A percentile compares a stretch with the other conserved stretches of the same genome.
phyloP scores from a whole-genome alignment of 2,888 invertebrate species.

The Coecobrya sp. region DNA sequence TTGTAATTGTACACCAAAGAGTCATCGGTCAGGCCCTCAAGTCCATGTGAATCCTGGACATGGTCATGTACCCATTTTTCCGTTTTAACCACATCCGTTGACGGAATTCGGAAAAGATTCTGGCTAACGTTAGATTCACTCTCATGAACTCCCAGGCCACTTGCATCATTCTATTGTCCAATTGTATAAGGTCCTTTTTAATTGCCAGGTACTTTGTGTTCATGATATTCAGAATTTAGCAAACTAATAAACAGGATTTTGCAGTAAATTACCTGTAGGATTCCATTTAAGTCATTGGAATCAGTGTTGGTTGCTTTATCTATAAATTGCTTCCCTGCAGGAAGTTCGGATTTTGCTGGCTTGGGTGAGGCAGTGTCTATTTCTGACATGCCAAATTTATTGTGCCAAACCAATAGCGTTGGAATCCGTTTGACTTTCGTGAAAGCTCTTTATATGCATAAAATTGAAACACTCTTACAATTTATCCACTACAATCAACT shows the following conservation, averaged over 20 bases:
- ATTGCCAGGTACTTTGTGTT: too few relatives aligned
- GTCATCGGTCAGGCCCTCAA: conserved; percentile 39
- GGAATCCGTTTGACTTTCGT: conserved; percentile 53
- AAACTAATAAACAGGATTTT: background rate
- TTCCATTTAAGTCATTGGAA: background rate
- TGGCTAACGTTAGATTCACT: background rate
- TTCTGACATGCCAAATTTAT: conserved; percentile 43
- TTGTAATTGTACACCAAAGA: conserved; percentile 60
- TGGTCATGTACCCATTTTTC: conserved; percentile 71
- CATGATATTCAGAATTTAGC: too few relatives aligned
- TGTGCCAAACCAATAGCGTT: conserved; percentile 54
- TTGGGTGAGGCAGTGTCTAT: background rate
- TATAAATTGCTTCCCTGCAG: background rate
- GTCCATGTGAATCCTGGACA: conserved; percentile 1
- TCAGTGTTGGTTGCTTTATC: conserved; percentile 17
- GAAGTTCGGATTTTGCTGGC: background rate
- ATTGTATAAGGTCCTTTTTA: background rate
- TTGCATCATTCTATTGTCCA: background rate
- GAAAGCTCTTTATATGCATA: too few relatives aligned
- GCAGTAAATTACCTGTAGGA: background rate
- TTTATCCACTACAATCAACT: too few relatives aligned
- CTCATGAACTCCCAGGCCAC: too few relatives aligned
- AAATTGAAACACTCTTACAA: too few relatives aligned
- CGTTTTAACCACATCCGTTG: conserved; percentile 73
- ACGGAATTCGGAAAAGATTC: conserved; percentile 72